Evolutionary conservation across 2,113 vertebrate genomes (phyloP).

Genomic region (Phrynocephalus versicolor): DNA sequence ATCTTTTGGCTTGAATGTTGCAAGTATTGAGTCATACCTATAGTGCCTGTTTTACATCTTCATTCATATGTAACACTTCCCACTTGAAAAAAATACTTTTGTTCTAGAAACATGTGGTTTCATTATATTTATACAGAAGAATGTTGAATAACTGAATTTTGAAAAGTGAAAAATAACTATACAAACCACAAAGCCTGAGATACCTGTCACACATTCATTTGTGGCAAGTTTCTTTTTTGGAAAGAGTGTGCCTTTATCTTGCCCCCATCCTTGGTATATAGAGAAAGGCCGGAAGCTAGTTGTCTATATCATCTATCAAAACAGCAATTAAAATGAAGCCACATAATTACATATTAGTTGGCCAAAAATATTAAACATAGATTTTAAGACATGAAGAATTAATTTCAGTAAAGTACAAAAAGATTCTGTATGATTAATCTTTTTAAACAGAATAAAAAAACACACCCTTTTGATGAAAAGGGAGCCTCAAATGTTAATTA

Average conservation of each 20-base stretch:
- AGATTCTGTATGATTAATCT: constrained; percentile 7
- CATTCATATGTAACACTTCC: background rate
- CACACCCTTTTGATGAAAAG: constrained; percentile 21
- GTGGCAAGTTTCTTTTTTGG: background rate
- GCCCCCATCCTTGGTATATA: background rate
- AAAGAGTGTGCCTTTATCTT: background rate
- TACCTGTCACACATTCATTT: background rate
- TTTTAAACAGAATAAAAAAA: background rate
- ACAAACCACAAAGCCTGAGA: background rate
- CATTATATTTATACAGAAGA: background rate
- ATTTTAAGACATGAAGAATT: background rate
- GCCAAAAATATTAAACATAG: constrained; percentile 3
- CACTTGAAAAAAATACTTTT: background rate
- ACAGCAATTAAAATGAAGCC: constrained; percentile 3
- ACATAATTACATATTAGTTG: constrained; percentile 2
- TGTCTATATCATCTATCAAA: constrained; percentile 12
- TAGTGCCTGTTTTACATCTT: background rate
- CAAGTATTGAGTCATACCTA: background rate
- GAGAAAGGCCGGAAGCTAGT: background rate
- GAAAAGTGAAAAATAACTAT: background rate
- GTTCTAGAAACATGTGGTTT: background rate
- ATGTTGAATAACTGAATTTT: background rate
- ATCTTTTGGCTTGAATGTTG: background rate
- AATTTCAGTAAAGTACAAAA: background rate
- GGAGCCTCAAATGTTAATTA: constrained; percentile 5